These are phyloP conservation scores for Fistularia tabacaria DNA, from an alignment of 2,797 vertebrate genomes.

Conservation along the genomic window DNA sequence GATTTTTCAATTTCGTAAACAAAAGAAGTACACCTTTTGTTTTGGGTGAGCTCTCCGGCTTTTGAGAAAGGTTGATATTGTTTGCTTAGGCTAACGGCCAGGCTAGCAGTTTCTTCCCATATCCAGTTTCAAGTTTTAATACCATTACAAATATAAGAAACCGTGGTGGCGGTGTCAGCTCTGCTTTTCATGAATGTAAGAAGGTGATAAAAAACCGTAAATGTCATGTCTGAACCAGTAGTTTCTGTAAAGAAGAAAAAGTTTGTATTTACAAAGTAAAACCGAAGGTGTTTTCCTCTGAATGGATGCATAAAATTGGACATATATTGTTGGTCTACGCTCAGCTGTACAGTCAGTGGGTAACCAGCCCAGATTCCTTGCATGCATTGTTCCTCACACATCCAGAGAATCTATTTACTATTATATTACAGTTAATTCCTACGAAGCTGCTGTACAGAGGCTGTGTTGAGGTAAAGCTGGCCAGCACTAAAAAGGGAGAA, in stretches of 20 bases:
- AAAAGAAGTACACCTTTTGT: background rate
- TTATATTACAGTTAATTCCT: slow-evolving; percentile 63
- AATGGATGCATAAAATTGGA: slow-evolving; percentile 64
- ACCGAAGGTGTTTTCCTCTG: slow-evolving; percentile 37
- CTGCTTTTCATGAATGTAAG: slow-evolving; percentile 4
- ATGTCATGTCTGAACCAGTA: slow-evolving; percentile 24
- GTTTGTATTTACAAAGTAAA: slow-evolving; percentile 65
- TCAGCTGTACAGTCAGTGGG: slow-evolving; percentile 65
- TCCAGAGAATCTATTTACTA: slow-evolving; percentile 61
- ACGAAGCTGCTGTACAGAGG: slow-evolving; percentile 66
- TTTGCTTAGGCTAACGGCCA: background rate
- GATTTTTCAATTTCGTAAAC: background rate
- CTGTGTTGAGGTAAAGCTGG: slow-evolving; percentile 65
- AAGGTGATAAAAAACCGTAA: slow-evolving; percentile 19
- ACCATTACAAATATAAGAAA: no score
- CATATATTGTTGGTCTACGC: slow-evolving; percentile 43
- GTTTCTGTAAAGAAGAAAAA: slow-evolving; percentile 19
- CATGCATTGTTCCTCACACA: slow-evolving; percentile 62
- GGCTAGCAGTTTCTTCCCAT: background rate
- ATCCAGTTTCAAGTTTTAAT: no score
- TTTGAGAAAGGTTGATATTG: background rate
- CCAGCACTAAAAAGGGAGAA: slow-evolving; percentile 38
- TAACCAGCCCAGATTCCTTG: slow-evolving; percentile 65
- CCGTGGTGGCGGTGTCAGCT: background rate
- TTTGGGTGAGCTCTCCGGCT: background rate